Evolutionary conservation across 2,888 invertebrate species (phyloP).

Genomic region (Drosophila nr. medialis): DNA sequence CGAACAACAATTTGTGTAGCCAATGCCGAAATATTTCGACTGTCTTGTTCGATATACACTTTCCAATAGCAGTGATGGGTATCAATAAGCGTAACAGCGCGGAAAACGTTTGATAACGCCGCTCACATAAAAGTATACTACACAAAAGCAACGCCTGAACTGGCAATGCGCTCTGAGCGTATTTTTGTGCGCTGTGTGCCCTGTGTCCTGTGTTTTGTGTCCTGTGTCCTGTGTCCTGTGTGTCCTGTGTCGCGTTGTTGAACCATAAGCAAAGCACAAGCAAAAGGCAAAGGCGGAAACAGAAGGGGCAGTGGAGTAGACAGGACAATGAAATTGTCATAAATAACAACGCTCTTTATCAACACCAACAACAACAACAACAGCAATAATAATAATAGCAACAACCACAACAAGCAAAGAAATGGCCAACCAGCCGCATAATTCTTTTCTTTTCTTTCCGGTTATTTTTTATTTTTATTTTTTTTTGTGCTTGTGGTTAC

Average conservation of each 20-base stretch:
- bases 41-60: slow-evolving; percentile 2
- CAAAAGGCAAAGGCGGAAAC: slow-evolving; percentile 66
- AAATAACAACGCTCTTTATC: slow-evolving; percentile 69
- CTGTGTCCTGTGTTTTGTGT: slow-evolving; percentile 20
- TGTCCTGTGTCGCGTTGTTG: slow-evolving; percentile 29
- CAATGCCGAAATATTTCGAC: background rate
- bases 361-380: slow-evolving; percentile 38
- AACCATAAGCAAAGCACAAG: slow-evolving; percentile 44
- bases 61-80: background rate
- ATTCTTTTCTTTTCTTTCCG: slow-evolving; percentile 44
- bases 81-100: slow-evolving; percentile 75
- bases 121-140: slow-evolving; percentile 64
- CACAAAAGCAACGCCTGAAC: slow-evolving; percentile 46
- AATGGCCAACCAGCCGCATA: slow-evolving; percentile 69
- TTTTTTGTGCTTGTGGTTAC: slow-evolving; percentile 5
- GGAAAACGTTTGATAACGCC: slow-evolving; percentile 78
- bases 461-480: slow-evolving; percentile 1
- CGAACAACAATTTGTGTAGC: background rate
- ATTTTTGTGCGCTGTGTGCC: slow-evolving; percentile 2
- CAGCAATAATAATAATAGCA: slow-evolving; percentile 14
- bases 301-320: slow-evolving; percentile 67
- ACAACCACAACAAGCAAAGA: slow-evolving; percentile 20
- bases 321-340: slow-evolving; percentile 79
- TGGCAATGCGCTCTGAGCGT: slow-evolving; percentile 21
- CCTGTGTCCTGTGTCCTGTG: slow-evolving; percentile 16